Evolutionary conservation across 2,797 vertebrate species (phyloP).

Genomic region (Sebastes nivosus): DNA sequence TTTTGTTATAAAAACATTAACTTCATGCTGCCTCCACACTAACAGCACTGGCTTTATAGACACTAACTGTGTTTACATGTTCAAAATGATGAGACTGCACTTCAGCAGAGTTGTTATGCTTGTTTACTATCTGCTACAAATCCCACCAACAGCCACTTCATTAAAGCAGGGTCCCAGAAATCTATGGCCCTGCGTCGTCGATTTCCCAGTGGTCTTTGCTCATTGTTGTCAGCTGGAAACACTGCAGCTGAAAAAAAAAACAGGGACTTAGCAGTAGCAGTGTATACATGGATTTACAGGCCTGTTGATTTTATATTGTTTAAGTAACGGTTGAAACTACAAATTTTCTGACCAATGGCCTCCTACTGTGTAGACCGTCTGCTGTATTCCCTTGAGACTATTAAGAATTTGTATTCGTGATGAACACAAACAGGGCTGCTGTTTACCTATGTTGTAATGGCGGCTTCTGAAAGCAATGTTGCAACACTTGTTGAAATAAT

Average conservation of each 20-base stretch:
- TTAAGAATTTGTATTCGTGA: constrained; percentile 12
- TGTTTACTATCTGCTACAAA: constrained; percentile 45
- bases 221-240: not conserved
- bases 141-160: constrained; percentile 46
- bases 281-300: not conserved
- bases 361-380: constrained; percentile 11
- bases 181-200: constrained; percentile 2
- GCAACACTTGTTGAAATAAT: constrained; percentile 30
- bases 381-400: not conserved
- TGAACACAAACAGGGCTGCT: constrained; percentile 14
- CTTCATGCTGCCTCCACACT: not conserved
- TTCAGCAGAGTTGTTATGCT: constrained; percentile 36
- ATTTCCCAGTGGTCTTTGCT: constrained; percentile 6
- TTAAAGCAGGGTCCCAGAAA: constrained; percentile 35
- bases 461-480: constrained; percentile 5
- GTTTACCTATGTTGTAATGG: constrained; percentile 15
- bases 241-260: not conserved
- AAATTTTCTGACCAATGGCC: constrained; percentile 8
- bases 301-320: constrained; percentile 22
- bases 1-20: constrained; percentile 9
- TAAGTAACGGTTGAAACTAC: constrained; percentile 10
- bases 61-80: constrained; percentile 30
- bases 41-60: constrained; percentile 13
- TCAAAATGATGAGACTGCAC: constrained; percentile 57
- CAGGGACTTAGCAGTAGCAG: not conserved